Conservation (phyloP, 2,797 vertebrate species). For the Tolypeutes matacus region DNA sequence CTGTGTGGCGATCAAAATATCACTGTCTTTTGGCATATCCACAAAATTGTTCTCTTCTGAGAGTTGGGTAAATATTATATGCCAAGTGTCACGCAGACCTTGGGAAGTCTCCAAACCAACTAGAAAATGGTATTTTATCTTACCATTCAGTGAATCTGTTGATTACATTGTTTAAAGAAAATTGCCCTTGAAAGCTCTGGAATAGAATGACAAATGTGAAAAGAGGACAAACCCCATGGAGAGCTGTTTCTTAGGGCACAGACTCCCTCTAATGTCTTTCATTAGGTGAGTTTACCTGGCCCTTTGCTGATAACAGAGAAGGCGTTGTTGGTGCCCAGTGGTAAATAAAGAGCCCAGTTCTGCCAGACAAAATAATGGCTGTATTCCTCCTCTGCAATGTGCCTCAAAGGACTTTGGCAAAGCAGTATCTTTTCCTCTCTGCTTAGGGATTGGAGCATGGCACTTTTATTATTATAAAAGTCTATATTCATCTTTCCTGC, state of each 20-base stretch:
- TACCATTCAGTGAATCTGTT: constrained; percentile 63
- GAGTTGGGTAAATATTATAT: constrained; percentile 39
- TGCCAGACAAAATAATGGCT: neutral
- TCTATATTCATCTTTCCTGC: neutral
- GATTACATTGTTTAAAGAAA: constrained; percentile 76
- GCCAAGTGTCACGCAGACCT: neutral
- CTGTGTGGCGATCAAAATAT: neutral
- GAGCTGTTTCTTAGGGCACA: neutral
- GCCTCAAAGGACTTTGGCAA: neutral
- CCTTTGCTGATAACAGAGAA: neutral
- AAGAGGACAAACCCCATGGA: neutral
- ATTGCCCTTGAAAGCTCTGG: constrained; percentile 32
- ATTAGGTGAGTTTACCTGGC: neutral
- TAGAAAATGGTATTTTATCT: constrained; percentile 67
- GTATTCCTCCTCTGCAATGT: neutral
- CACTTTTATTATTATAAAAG: neutral
- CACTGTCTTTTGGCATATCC: neutral
- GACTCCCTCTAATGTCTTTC: neutral
- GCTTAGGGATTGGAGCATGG: neutral
- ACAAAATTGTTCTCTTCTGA: constrained; percentile 38
- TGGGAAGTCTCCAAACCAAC: constrained; percentile 15
- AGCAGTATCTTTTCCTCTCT: neutral
- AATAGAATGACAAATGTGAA: constrained; percentile 50
- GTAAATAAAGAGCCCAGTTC: neutral
- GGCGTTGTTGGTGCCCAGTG: neutral